Percentiles rank a stretch among this genome's conserved stretches.
These are phyloP conservation scores for Heterodera filipjevi DNA, from an alignment of 2,888 invertebrate species.

Conservation along the genomic window DNA sequence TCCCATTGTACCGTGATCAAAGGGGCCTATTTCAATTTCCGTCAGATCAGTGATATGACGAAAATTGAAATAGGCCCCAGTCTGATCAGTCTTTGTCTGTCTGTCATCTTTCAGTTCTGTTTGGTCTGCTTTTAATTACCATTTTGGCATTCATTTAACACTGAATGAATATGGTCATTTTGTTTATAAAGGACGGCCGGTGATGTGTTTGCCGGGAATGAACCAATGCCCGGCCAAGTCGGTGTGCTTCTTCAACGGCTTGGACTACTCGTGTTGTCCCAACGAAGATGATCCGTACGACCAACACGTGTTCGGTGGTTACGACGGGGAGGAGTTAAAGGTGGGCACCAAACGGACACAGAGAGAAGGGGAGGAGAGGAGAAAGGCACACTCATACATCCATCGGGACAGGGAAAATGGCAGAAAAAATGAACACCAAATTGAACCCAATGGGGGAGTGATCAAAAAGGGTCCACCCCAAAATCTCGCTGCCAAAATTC, in stretches of 20 bases:
- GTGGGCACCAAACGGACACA: background rate
- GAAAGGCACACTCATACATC: too few relatives aligned
- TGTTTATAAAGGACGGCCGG: conserved; percentile 44
- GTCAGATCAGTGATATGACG: background rate
- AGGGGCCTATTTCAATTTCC: too few relatives aligned
- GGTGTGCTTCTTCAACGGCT: conserved; percentile 64
- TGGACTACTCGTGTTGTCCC: conserved; percentile 65
- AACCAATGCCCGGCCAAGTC: conserved; percentile 62
- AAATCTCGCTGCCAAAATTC: too few relatives aligned
- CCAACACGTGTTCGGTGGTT: conserved; percentile 58
- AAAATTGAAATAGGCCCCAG: background rate
- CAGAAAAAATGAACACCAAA: too few relatives aligned
- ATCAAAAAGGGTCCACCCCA: too few relatives aligned
- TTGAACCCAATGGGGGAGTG: too few relatives aligned
- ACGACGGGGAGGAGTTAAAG: conserved; percentile 59
- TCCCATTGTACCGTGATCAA: too few relatives aligned
- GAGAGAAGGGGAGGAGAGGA: background rate
- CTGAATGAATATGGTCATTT: background rate
- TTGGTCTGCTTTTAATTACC: too few relatives aligned
- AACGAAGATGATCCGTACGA: conserved; percentile 64
- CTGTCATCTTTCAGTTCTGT: too few relatives aligned
- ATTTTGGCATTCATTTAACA: background rate
- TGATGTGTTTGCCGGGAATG: conserved; percentile 64
- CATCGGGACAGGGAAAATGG: too few relatives aligned
- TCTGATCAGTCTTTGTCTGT: too few relatives aligned